phyloP scores from a whole-genome alignment of 2,888 invertebrate genomes.

The Papilio elwesi region DNA sequence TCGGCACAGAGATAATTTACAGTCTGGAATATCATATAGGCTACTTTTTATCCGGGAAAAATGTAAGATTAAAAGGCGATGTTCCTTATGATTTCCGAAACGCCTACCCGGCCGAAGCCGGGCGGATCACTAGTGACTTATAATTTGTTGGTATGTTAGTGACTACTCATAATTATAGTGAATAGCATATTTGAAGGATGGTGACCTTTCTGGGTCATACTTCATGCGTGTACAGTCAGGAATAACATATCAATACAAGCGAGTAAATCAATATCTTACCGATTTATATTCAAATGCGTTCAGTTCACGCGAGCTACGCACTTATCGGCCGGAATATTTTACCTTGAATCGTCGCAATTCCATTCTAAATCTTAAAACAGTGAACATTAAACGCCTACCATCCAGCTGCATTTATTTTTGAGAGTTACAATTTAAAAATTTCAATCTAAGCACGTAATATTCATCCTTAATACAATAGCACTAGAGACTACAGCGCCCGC shows the following conservation, averaged over 20 bases:
- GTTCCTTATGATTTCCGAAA: too few relatives aligned
- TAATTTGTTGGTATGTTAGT: too few relatives aligned
- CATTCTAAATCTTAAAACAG: slow-evolving; percentile 53
- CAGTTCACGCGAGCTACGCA: slow-evolving; percentile 23
- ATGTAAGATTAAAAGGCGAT: too few relatives aligned
- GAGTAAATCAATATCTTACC: slow-evolving; percentile 5
- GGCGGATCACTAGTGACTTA: too few relatives aligned
- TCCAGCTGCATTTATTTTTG: slow-evolving; percentile 47
- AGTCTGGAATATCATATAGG: too few relatives aligned
- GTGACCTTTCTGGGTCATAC: too few relatives aligned
- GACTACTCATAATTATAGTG: too few relatives aligned
- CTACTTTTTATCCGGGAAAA: too few relatives aligned
- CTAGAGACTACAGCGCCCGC: slow-evolving; percentile 46
- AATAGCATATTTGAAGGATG: too few relatives aligned
- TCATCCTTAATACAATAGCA: slow-evolving; percentile 35
- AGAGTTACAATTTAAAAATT: slow-evolving; percentile 19
- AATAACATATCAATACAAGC: background rate
- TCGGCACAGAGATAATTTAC: too few relatives aligned
- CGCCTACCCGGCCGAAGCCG: too few relatives aligned
- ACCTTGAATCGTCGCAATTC: slow-evolving; percentile 44
- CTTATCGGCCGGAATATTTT: slow-evolving; percentile 50
- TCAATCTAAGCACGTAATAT: slow-evolving; percentile 25
- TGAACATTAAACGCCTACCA: slow-evolving; percentile 51
- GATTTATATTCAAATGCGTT: slow-evolving; percentile 6
- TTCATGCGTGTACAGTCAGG: too few relatives aligned